phyloP scores from a whole-genome alignment of 2,797 vertebrate species.

The Sebastes alutus region DNA sequence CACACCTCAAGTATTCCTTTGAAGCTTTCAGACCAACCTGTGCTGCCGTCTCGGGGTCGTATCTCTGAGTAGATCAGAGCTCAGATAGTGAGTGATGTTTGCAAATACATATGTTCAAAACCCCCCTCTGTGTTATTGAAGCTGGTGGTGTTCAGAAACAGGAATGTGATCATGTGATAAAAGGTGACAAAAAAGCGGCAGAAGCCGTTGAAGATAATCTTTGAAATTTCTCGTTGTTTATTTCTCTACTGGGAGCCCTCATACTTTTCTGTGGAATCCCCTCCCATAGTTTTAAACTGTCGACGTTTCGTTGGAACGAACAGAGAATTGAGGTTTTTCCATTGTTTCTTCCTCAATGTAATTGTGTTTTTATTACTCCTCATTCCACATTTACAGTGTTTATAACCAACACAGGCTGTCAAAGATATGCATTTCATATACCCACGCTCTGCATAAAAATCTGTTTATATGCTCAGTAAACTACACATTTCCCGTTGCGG shows the following conservation, averaged over 20 bases:
- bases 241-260: slow-evolving; percentile 55
- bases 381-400: slow-evolving; percentile 37
- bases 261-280: slow-evolving; percentile 15
- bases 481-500: slow-evolving; percentile 23
- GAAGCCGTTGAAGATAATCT: slow-evolving; percentile 29
- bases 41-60: slow-evolving; percentile 37
- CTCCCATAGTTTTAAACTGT: slow-evolving; percentile 19
- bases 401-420: slow-evolving; percentile 21
- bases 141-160: slow-evolving; percentile 38
- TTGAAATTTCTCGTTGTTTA: slow-evolving; percentile 52
- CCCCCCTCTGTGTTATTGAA: slow-evolving; percentile 47
- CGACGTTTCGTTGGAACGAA: slow-evolving; percentile 37
- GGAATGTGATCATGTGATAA: slow-evolving; percentile 69
- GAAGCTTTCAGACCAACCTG: slow-evolving; percentile 59
- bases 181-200: slow-evolving; percentile 59
- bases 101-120: slow-evolving; percentile 49
- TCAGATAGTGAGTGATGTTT: slow-evolving; percentile 61
- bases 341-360: slow-evolving; percentile 19
- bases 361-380: slow-evolving; percentile 46
- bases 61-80: slow-evolving; percentile 50
- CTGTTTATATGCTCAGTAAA: slow-evolving; percentile 45
- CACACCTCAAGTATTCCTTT: slow-evolving; percentile 68
- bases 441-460: slow-evolving; percentile 35
- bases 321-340: slow-evolving; percentile 20
- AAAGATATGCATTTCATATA: slow-evolving; percentile 32